Evolutionary conservation across 2,113 vertebrate species (phyloP), one percentile per base, ranked within the genome.

Genomic region (Aleadryas rufinucha): DNA sequence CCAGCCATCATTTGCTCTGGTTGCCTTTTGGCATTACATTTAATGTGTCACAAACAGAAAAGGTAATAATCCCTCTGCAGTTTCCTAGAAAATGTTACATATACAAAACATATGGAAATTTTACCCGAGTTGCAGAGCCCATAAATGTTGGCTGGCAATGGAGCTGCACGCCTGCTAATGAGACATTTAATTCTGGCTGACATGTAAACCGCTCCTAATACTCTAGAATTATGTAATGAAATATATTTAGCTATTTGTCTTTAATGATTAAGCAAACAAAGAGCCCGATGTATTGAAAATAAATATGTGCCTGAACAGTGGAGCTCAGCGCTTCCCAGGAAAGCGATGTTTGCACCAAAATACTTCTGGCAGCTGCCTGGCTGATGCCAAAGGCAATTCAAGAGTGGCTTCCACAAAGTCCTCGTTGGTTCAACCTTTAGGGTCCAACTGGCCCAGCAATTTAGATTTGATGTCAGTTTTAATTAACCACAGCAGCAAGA

Each of bases 111-210:
- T 85, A 94, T 79, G 97, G 97, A 93, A 95, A 87, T 79, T 92
- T 87, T 97, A 80, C 41, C 83, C 63, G 54, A 81, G 86, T 76
- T 81, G 94, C 93, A 93, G 96, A 95, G 97, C 81, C 95, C 96
- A 83, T 95, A 96, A 97, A 94, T 93, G 94, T 84, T 97, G 97
- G 93, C 95, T 95, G 95, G 96, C 91, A 93, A 72, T 89, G 91
- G 95, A 97, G 97, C 96, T 97, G 96, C 68, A 22, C 87, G 96
- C 94, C 89, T 97, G 12, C 57, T 96, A 93, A 96, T 90, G 89
- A 96, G 93, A 37, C 56, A 78, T 53, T 93, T 84, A 84, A 82
- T 89, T 91, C 84, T 95, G 57, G n/a, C 89, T 94, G 74, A 87
- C 91, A 49, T n/a, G 52, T 24, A 63, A 92, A 92, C 65, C 1